phyloP scores from a whole-genome alignment of 2,113 vertebrate species.

The Promerops cafer region DNA sequence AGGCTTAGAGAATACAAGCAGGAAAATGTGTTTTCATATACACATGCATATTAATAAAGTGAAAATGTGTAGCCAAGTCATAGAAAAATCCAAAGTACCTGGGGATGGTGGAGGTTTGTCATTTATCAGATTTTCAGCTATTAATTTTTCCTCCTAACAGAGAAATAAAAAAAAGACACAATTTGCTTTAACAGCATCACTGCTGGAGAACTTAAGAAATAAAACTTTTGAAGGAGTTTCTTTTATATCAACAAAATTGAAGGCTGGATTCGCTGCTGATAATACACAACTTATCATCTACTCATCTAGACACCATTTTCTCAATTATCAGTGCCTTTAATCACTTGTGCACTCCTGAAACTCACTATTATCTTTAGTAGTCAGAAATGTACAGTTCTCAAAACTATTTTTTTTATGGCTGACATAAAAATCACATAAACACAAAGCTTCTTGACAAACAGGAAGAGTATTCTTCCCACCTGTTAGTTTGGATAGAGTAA shows the following conservation, averaged over 20 bases:
- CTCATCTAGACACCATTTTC: not conserved
- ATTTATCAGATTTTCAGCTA: not conserved
- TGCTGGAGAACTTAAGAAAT: not conserved
- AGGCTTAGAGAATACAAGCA: not conserved
- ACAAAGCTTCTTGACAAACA: not conserved
- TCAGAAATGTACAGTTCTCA: not conserved
- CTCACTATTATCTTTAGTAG: not conserved
- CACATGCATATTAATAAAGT: not conserved
- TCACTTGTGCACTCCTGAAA: not conserved
- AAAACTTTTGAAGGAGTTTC: not conserved
- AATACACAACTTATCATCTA: not conserved
- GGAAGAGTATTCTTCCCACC: not conserved
- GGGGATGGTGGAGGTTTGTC: slow-evolving; percentile 65
- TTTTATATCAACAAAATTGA: not conserved
- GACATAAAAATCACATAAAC: not conserved
- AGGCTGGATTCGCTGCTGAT: not conserved
- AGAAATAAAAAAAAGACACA: not conserved
- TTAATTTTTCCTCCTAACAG: slow-evolving; percentile 57
- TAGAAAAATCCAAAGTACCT: slow-evolving; percentile 66
- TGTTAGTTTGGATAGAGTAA: not conserved
- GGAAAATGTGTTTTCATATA: not conserved
- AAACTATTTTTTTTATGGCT: not conserved
- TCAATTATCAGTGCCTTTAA: not conserved
- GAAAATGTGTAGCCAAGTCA: not conserved
- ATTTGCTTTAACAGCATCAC: not conserved